Evolutionary conservation across 2,797 vertebrate species (phyloP), one percentile per base, ranked within the genome.

Genomic region (Semaprochilodus insignis): DNA sequence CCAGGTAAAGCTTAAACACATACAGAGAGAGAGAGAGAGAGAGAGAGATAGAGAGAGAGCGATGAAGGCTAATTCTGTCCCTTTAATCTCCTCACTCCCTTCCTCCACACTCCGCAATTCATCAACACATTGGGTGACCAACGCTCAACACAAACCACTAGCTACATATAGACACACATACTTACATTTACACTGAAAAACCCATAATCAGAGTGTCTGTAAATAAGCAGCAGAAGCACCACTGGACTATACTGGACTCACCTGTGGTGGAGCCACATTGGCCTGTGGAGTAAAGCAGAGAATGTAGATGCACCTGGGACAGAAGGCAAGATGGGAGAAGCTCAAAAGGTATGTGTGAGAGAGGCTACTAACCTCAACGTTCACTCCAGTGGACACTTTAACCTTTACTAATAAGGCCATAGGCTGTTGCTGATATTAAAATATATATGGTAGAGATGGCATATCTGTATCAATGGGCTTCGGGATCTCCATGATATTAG

Each of bases 301-400:
- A 54, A 85, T 78, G 75, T 81, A 13, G 77, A 15, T 15, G 23
- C 27, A 25, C 34, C 65, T 60, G 4, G 31, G 25, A 75, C 57
- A 63, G 48, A 63, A 69, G 71, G 19, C 63, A 77, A 55, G 34
- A 85, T 82, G 80, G 72, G 77, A 25, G 84, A 82, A 77, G 81
- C 84, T 80, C 81, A 81, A 77, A 85, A 80, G 84, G 80, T 85
- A 80, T 4, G 77, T 65, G 19, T 40, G 27, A 8, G 63, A 27
- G 8, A 34, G 21, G 34, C 2, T 54, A 23, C 36, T 21, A 48
- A 51, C 21, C 13, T 51, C n/a, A 14, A 51, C n/a, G 6, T 52
- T 36, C 31, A 74, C 72, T 54, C 31, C 31, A 31, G 31, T 1
- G 31, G 23, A 55, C 5, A 11, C 6, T 25, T 55, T 27, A 73